Evolutionary conservation across 2,113 vertebrate genomes (phyloP).

Genomic region (Hemiscyllium ocellatum): DNA sequence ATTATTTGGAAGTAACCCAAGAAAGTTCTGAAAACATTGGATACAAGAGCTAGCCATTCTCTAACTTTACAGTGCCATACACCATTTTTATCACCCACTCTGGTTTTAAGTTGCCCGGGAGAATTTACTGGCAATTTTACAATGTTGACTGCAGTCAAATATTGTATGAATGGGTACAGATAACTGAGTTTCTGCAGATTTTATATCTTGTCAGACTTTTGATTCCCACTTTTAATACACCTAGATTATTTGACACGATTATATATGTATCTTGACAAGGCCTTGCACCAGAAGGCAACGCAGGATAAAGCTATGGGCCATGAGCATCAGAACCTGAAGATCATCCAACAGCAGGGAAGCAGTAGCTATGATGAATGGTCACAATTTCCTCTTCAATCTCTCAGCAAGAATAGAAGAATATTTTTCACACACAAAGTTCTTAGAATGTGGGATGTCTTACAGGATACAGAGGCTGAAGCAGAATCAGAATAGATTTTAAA

Average conservation of each 20-base stretch:
- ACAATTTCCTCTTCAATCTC: not conserved
- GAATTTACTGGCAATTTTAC: not conserved
- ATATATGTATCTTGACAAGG: not conserved
- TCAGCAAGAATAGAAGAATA: not conserved
- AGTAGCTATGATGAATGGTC: not conserved
- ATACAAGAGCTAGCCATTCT: not conserved
- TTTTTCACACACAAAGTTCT: not conserved
- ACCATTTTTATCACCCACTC: not conserved
- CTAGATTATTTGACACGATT: not conserved
- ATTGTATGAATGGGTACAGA: not conserved
- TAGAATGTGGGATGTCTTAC: not conserved
- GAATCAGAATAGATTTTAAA: not conserved
- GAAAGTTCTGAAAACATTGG: not conserved
- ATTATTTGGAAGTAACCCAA: not conserved
- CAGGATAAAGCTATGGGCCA: not conserved
- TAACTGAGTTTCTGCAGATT: not conserved
- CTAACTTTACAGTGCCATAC: not conserved
- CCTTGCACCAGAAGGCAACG: not conserved
- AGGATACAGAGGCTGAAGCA: not conserved
- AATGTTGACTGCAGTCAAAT: not conserved
- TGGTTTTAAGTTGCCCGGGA: not conserved
- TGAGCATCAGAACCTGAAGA: not conserved
- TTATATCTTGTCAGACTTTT: not conserved
- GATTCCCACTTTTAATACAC: not conserved
- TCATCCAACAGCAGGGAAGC: not conserved